Evolutionary conservation across 2,113 vertebrate genomes (phyloP), one percentile per base, ranked within the genome.

Genomic region (Ammospiza nelsoni): DNA sequence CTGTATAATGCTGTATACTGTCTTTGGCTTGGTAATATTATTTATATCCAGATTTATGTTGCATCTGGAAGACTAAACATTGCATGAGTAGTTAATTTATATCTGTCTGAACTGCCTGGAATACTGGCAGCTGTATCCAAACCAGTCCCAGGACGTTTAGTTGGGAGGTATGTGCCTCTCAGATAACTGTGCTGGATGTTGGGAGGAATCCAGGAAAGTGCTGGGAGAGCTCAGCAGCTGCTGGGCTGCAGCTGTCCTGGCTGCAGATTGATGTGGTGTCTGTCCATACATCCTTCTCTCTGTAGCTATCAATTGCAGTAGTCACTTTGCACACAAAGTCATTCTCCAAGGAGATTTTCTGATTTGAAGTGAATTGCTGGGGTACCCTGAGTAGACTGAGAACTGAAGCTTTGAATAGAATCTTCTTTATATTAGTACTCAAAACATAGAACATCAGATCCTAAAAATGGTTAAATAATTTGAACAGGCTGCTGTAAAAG

Each of bases 301-400:
- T 6, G 0, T 28, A 31, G 37, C 37, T 78, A 27, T 0, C 8
- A 12, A 13, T 25, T 78, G 29, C 17, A 52, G 2, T 6, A 2
- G 43, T 57, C 17, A 31, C 31, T 94, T 73, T 31, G 46, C 23
- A 67, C 31, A 12, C n/a, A 20, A 67, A 59, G 29, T 43, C 5
- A 6, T 41, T 12, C 8, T 73, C 19, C 27, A n/a, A 19, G 52
- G 31, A 79, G 33, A 8, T 57, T 59, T 80, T 87, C 39, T 78
- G 5, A 33, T 79, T 68, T 57, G 21, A 76, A 84, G 22, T 3
- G 2, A 73, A 41, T 52, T 72, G 3, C 17, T 87, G 27, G 59
- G 22, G 12, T 21, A 31, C 12, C 11, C 11, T 43, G 28, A 77
- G 20, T 63, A 66, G 46, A 15, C 46, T 66, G 33, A 37, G 65